These are phyloP conservation scores for Pardosa pseudoannulata DNA, from an alignment of 2,888 invertebrate genomes.

Conservation along the genomic window DNA sequence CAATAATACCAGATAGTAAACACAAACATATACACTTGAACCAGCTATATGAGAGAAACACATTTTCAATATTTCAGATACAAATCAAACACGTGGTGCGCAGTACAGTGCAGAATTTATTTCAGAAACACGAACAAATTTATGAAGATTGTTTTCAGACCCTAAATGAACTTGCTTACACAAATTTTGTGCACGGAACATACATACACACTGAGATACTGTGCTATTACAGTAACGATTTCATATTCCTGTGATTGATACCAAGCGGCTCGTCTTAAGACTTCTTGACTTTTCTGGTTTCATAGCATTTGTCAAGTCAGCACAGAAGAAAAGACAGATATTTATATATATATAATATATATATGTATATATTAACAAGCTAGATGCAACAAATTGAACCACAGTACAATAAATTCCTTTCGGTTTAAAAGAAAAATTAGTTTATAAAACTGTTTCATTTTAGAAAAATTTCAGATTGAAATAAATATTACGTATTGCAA, in stretches of 20 bases:
- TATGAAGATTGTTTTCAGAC: background rate
- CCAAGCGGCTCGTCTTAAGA: background rate
- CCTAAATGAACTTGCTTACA: background rate
- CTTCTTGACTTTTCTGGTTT: background rate
- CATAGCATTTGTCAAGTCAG: no score
- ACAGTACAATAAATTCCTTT: no score
- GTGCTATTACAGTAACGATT: slow-evolving; percentile 19
- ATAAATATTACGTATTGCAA: no score
- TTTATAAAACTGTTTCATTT: no score
- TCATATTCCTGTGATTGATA: background rate
- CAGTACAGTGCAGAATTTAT: slow-evolving; percentile 31
- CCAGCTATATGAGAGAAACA: no score
- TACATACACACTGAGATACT: slow-evolving; percentile 24
- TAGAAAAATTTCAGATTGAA: no score
- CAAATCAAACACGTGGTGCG: slow-evolving; percentile 22
- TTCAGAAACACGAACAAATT: slow-evolving; percentile 21
- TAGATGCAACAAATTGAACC: no score
- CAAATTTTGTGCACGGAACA: slow-evolving; percentile 23
- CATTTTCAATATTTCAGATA: no score
- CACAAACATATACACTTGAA: background rate
- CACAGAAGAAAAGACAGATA: no score
- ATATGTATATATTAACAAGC: no score
- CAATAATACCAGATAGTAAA: background rate
- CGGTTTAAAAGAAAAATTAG: no score
- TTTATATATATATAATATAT: no score